These are phyloP conservation scores for Poicephalus meyeri DNA, from an alignment of 2,113 vertebrate species.

Conservation along the genomic window DNA sequence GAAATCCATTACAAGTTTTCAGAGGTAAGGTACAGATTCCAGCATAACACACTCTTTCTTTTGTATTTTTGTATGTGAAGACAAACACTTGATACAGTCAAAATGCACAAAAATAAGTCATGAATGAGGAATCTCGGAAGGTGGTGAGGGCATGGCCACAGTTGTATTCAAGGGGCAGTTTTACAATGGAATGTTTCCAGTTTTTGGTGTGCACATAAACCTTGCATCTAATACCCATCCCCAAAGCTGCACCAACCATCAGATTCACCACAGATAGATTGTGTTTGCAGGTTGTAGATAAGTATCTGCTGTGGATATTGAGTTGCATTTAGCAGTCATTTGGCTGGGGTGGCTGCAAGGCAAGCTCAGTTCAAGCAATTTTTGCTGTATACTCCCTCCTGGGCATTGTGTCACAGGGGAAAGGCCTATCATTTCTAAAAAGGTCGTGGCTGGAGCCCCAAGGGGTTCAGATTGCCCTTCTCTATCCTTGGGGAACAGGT, in stretches of 20 bases:
- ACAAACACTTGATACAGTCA: not conserved
- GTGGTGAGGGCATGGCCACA: not conserved
- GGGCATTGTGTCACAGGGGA: constrained; percentile 52
- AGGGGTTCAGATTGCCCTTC: not conserved
- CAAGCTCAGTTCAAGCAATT: constrained; percentile 1
- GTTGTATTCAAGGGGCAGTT: not conserved
- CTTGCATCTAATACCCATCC: not conserved
- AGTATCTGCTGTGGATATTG: not conserved
- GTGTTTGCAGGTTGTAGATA: not conserved
- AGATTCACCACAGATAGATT: not conserved
- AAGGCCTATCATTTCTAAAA: constrained; percentile 19
- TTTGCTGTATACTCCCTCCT: not conserved
- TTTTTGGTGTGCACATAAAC: not conserved
- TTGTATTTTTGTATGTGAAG: not conserved
- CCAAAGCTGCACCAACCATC: not conserved
- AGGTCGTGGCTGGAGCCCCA: not conserved
- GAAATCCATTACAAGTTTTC: not conserved
- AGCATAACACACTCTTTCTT: not conserved
- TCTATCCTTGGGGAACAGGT: constrained; percentile 32
- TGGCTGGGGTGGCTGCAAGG: not conserved
- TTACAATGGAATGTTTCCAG: not conserved
- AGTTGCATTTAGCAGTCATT: constrained; percentile 24
- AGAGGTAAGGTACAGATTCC: not conserved
- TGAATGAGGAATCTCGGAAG: not conserved
- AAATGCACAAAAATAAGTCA: not conserved